Evolutionary conservation across 2,113 vertebrate genomes (phyloP).

Genomic region (Colius striatus): DNA sequence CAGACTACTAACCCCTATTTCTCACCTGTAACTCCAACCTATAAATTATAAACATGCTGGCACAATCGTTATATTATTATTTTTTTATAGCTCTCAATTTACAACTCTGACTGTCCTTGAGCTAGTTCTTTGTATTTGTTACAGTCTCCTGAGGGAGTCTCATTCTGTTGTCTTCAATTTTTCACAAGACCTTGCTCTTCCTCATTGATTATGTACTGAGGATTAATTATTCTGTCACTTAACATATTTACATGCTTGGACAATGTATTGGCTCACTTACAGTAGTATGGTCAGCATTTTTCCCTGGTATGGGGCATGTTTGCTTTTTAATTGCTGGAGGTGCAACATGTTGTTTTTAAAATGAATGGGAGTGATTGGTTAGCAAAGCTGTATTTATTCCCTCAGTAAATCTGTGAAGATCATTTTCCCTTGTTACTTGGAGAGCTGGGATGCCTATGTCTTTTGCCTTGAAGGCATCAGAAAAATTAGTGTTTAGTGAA

Average conservation of each 20-base stretch:
- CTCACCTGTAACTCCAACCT: conserved; percentile 63
- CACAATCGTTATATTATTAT: conserved; percentile 73
- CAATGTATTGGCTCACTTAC: conserved; percentile 40
- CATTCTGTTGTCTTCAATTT: conserved; percentile 56
- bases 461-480: conserved; percentile 23
- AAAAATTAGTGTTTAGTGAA: neutral
- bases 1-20: conserved; percentile 69
- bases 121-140: conserved; percentile 56
- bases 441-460: neutral
- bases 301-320: neutral
- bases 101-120: conserved; percentile 75
- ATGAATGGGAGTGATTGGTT: neutral
- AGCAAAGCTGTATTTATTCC: conserved; percentile 3
- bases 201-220: conserved; percentile 72
- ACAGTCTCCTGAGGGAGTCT: conserved; percentile 59
- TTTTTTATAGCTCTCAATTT: conserved; percentile 74
- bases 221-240: conserved; percentile 77
- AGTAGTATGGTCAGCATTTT: conserved; percentile 19
- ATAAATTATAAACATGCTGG: conserved; percentile 74
- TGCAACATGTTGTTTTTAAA: neutral
- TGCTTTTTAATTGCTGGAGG: conserved; percentile 25
- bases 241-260: conserved; percentile 65
- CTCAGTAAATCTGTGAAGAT: neutral
- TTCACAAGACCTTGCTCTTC: conserved; percentile 61
- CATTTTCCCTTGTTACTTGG: neutral